Evolutionary conservation across 1,140 invertebrate species (phyloP).

Genomic region (Zaprionus nigranus): DNA sequence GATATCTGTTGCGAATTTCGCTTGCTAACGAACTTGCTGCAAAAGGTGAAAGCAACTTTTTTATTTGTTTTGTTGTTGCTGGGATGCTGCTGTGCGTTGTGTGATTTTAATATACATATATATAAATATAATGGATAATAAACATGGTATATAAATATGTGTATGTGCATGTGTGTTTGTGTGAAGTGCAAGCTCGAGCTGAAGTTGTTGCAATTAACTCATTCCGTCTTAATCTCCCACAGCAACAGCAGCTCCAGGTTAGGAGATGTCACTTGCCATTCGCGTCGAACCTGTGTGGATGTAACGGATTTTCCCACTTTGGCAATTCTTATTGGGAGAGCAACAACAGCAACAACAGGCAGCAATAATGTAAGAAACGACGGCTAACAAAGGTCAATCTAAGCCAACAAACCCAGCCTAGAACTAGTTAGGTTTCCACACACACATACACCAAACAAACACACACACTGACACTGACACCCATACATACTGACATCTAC

Average conservation of each 20-base stretch:
- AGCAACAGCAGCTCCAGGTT: slow-evolving; percentile 49
- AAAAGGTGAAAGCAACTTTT: slow-evolving; percentile 76
- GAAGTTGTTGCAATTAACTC: slow-evolving; percentile 64
- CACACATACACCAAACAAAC: slow-evolving; percentile 33
- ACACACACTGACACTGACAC: slow-evolving; percentile 28
- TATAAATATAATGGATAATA: not conserved
- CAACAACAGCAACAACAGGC: slow-evolving; percentile 44
- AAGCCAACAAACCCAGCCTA: slow-evolving; percentile 64
- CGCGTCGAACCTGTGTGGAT: slow-evolving; percentile 27
- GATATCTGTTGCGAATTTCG: slow-evolving; percentile 49
- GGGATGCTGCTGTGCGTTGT: slow-evolving; percentile 22
- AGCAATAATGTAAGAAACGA: slow-evolving; percentile 69
- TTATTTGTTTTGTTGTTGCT: slow-evolving; percentile 28
- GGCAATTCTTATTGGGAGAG: slow-evolving; percentile 38
- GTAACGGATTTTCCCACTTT: slow-evolving; percentile 59
- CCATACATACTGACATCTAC: slow-evolving; percentile 23
- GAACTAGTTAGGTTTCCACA: slow-evolving; percentile 70
- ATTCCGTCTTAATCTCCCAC: slow-evolving; percentile 53
- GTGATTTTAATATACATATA: slow-evolving; percentile 35
- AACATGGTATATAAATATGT: not conserved
- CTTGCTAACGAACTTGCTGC: slow-evolving; percentile 46
- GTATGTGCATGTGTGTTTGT: slow-evolving; percentile 26
- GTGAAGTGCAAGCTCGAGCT: slow-evolving; percentile 54
- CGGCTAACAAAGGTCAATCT: slow-evolving; percentile 65
- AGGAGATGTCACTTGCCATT: slow-evolving; percentile 50